A percentile compares a stretch with the other conserved stretches of the same genome.
Conservation (phyloP, 2,113 vertebrate genomes). For the human (Homo sapiens) region DNA sequence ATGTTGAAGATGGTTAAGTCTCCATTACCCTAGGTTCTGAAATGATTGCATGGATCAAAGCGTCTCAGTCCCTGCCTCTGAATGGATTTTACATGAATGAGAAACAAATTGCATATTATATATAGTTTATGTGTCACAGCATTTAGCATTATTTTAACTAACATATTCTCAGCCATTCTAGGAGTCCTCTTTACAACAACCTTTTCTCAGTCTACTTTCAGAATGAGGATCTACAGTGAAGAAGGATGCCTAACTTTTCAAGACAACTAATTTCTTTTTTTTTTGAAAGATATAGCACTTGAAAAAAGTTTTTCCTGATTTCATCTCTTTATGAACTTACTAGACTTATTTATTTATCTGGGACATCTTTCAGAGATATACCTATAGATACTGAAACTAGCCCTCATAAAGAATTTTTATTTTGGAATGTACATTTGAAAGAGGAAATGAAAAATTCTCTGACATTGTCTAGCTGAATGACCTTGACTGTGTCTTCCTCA, state of each 20-base stretch:
- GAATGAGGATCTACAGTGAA: not conserved
- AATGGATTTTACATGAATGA: not conserved
- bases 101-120: not conserved
- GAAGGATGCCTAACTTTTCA: not conserved
- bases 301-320: not conserved
- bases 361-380: not conserved
- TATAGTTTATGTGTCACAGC: not conserved
- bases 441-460: not conserved
- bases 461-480: not conserved
- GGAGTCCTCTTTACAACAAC: not conserved
- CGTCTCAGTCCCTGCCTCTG: not conserved
- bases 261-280: not conserved
- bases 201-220: not conserved
- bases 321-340: not conserved
- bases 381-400: not conserved
- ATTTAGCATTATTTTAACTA: not conserved
- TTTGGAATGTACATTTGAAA: constrained; percentile 23
- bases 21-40: not conserved
- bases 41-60: not conserved
- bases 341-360: not conserved
- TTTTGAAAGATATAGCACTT: not conserved
- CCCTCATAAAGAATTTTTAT: not conserved
- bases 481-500: not conserved
- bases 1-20: not conserved
- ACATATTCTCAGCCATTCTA: not conserved